A percentile compares a stretch with the other conserved stretches of the same genome.
Evolutionary conservation across 1,140 invertebrate species (phyloP).

Genomic region (Matsumurasca onukii): DNA sequence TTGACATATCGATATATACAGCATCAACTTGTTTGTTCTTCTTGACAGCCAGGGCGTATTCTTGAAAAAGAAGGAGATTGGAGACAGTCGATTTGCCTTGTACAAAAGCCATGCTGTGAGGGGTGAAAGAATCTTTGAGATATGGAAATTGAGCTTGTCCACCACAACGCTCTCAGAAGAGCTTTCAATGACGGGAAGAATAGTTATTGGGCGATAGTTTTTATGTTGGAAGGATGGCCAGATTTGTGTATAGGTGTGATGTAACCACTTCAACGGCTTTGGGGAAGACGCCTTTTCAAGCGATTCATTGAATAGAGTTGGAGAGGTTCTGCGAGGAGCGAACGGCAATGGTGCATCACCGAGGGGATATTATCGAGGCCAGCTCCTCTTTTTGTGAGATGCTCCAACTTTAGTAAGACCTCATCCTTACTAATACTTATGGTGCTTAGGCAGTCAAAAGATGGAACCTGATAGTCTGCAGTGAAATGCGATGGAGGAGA

Average conservation of each 20-base stretch:
- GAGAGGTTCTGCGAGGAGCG: background rate
- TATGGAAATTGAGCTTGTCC: background rate
- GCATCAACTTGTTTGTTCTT: background rate
- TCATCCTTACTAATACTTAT: background rate
- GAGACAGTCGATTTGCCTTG: too few species aligned
- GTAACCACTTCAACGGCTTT: background rate
- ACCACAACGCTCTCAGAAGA: conserved; percentile 1
- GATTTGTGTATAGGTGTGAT: conserved; percentile 2
- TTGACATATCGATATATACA: background rate
- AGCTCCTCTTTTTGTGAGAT: background rate
- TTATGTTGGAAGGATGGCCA: too few species aligned
- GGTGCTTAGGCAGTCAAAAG: conserved; percentile 1
- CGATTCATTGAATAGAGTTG: background rate
- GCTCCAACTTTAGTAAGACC: background rate
- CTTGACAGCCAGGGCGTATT: background rate
- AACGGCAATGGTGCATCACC: background rate
- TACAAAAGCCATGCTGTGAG: conserved; percentile 5
- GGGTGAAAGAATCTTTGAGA: conserved; percentile 1
- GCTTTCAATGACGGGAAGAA: background rate
- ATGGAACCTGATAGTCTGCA: background rate
- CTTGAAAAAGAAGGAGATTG: background rate
- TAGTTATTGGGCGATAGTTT: conserved; percentile 1
- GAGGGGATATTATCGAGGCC: conserved; percentile 4
- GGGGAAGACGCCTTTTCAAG: conserved; percentile 1
- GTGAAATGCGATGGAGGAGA: background rate